Percentiles rank a stretch among this genome's conserved stretches.
phyloP scores from a whole-genome alignment of 2,113 vertebrate genomes.

The Noturus placidus region DNA sequence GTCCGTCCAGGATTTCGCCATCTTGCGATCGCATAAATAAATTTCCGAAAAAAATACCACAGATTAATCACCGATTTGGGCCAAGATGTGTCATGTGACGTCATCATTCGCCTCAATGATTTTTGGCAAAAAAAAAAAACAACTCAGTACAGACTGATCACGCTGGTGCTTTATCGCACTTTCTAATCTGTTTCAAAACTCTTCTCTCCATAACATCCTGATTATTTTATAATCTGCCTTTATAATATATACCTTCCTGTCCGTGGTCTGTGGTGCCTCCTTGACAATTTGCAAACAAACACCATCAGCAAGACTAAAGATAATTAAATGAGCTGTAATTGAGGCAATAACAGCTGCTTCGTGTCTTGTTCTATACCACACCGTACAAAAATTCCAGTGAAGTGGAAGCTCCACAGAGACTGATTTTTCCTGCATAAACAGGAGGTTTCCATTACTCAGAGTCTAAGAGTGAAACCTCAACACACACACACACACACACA shows the following conservation, averaged over 20 bases:
- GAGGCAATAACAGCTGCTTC: neutral
- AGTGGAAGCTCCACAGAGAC: conserved; percentile 50
- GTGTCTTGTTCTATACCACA: conserved; percentile 31
- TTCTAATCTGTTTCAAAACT: neutral
- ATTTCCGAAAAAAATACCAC: no score
- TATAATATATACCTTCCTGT: neutral
- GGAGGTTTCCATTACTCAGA: conserved; percentile 70
- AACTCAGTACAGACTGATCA: no score
- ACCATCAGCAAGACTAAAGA: neutral
- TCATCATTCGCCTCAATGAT: neutral
- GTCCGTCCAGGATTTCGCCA: no score
- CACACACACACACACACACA: conserved; percentile 51
- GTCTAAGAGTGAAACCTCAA: conserved; percentile 50
- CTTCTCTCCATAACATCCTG: neutral
- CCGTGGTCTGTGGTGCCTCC: neutral
- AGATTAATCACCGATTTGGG: no score
- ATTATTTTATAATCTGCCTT: neutral
- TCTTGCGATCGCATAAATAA: no score
- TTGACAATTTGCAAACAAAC: conserved; percentile 17
- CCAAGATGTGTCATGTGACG: no score
- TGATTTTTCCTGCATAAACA: conserved; percentile 64
- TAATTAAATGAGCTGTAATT: conserved; percentile 22
- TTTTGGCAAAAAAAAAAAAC: no score
- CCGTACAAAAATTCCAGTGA: neutral
- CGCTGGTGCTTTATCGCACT: neutral